phyloP scores from a whole-genome alignment of 2,888 invertebrate species.

The Microctonus brassicae region DNA sequence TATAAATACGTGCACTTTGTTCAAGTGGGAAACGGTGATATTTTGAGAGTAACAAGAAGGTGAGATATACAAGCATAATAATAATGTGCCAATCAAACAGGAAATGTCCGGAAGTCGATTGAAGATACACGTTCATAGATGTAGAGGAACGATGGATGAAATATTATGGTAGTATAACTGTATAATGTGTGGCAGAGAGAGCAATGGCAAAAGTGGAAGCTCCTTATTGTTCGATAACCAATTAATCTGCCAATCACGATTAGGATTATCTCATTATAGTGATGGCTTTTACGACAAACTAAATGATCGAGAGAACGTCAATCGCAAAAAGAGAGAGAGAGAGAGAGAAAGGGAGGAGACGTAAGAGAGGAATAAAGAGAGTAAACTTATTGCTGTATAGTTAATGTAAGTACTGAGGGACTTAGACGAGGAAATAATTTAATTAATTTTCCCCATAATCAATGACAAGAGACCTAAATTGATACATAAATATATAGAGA shows the following conservation, averaged over 20 bases:
- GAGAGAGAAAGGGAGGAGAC: neutral
- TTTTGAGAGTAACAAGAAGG: neutral
- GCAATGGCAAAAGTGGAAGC: constrained; percentile 34
- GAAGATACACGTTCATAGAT: neutral
- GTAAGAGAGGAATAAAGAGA: neutral
- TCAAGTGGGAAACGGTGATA: constrained; percentile 33
- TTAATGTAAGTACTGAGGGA: neutral
- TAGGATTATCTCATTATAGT: constrained; percentile 51
- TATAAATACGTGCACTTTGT: constrained; percentile 32
- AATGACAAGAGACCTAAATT: neutral
- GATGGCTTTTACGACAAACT: constrained; percentile 7
- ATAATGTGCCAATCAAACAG: constrained; percentile 48
- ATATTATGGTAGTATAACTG: neutral
- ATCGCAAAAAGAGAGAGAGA: neutral
- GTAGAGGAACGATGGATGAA: neutral
- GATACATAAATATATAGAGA: neutral
- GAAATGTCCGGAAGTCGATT: constrained; percentile 34
- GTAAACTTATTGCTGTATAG: neutral
- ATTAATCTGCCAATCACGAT: constrained; percentile 55
- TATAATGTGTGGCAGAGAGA: neutral
- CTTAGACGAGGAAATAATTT: neutral
- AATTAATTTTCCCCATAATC: neutral
- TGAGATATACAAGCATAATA: constrained; percentile 39
- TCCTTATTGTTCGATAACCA: constrained; percentile 49
- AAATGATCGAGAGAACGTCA: too few species aligned